A percentile compares a stretch with the other conserved stretches of the same genome.
phyloP scores from a whole-genome alignment of 2,888 invertebrate species.

The Toxonevra muliebris region DNA sequence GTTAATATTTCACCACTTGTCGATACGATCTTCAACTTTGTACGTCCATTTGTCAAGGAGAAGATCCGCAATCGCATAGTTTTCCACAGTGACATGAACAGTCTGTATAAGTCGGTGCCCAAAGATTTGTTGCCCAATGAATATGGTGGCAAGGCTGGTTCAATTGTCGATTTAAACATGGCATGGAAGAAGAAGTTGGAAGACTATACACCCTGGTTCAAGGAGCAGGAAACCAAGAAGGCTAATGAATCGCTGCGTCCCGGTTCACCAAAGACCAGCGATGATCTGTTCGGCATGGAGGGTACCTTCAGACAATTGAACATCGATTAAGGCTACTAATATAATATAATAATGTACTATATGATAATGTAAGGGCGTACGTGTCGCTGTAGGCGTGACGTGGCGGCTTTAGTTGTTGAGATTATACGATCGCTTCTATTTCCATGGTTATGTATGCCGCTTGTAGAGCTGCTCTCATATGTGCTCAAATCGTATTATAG shows the following conservation, averaged over 20 bases:
- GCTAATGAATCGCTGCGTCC: slow-evolving; percentile 83
- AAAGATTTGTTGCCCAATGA: slow-evolving; percentile 83
- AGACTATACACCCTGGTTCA: slow-evolving; percentile 82
- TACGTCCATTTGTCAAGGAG: slow-evolving; percentile 87
- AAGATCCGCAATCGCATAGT: slow-evolving; percentile 85
- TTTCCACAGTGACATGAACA: slow-evolving; percentile 79
- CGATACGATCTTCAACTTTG: slow-evolving; percentile 85
- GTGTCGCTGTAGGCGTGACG: neutral
- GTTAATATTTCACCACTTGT: slow-evolving; percentile 85
- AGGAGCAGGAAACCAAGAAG: slow-evolving; percentile 79
- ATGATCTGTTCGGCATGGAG: slow-evolving; percentile 88
- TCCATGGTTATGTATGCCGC: too few species aligned
- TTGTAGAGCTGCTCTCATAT: too few species aligned
- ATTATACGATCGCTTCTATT: too few species aligned
- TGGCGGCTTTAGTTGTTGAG: neutral
- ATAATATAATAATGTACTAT: neutral
- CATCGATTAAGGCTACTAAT: slow-evolving; percentile 72
- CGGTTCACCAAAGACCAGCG: slow-evolving; percentile 85
- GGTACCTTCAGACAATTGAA: slow-evolving; percentile 86
- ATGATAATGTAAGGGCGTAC: neutral
- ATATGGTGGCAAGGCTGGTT: slow-evolving; percentile 83
- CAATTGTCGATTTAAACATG: slow-evolving; percentile 76
- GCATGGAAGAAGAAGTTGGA: slow-evolving; percentile 82
- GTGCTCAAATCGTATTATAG: slow-evolving; percentile 39
- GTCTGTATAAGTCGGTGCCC: slow-evolving; percentile 81